Base-by-base conservation (phyloP, 2,113 vertebrate genomes). In the Malaclemys terrapin region DNA sequence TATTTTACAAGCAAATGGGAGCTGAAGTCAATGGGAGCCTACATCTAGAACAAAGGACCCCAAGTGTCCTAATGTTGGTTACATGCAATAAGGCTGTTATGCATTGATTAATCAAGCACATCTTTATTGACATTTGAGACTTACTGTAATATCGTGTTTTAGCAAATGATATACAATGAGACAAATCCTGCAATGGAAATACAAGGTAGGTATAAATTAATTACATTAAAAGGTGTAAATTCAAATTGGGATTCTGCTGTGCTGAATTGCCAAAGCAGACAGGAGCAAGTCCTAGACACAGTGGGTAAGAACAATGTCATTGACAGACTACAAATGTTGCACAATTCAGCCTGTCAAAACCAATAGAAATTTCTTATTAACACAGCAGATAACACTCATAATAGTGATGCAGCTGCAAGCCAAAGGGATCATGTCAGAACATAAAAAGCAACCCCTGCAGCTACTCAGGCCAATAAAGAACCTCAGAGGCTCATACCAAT, bases 131-230 rank as follows among this genome's bases (percentile, higher is more conserved):
- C 56, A 31, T 95, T 86, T 84, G 84, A 78, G 78, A n/a, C 90
- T 89, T 86, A 8, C 62, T 94, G 0, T 69, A 62, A 86, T 53
- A 52, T 49, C 85, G n/a, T n/a, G 31, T 94, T 93, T 93, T 1
- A 1, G 81, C 31, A 96, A 93, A 89, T 54, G 45, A 93, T 16
- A 84, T 80, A 10, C 53, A 94, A 86, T 14, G 85, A 96, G 79
- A 50, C 79, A 94, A 96, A 62, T 1, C 29, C 38, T 65, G 78
- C n/a, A 2, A 29, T 5, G 16, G 38, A 86, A 31, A 80, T 42
- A 22, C 56, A 88, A 69, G 89, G 52, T 47, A 94, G 31, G n/a
- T 87, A 22, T 82, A 59, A 94, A 62, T 13, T n/a, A 82, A 81
- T 54, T 78, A 31, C 20, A 49, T 88, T 91, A 76, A 91, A 94